Conservation (phyloP, 2,797 vertebrate species). For the Psittacula derbiana region DNA sequence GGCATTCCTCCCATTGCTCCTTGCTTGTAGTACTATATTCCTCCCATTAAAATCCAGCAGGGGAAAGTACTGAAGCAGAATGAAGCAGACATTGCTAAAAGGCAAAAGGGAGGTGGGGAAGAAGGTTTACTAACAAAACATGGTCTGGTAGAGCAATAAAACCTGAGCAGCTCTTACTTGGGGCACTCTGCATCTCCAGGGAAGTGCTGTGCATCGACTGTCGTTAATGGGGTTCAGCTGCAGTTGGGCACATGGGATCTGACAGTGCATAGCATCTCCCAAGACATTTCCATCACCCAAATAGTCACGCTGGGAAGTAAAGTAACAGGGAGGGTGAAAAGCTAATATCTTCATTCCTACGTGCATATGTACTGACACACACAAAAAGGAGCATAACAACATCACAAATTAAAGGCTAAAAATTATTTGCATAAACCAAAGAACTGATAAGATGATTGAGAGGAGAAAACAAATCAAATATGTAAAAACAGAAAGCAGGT, state of each 20-base stretch:
- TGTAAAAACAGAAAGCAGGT: background rate
- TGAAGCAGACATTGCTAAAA: conserved; percentile 56
- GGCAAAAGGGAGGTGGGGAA: background rate
- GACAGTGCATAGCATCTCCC: background rate
- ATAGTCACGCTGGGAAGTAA: background rate
- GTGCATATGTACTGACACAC: background rate
- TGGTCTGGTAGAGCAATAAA: background rate
- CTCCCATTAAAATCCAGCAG: conserved; percentile 55
- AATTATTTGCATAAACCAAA: background rate
- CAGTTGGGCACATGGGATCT: background rate
- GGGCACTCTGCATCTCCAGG: background rate
- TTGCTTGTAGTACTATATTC: conserved; percentile 25
- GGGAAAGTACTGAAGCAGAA: conserved; percentile 51
- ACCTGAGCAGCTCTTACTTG: background rate
- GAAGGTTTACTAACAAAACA: background rate
- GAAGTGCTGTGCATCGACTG: background rate
- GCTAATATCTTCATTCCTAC: background rate
- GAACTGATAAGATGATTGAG: background rate
- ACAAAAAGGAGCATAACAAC: background rate
- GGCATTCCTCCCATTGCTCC: conserved; percentile 8
- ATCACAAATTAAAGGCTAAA: background rate
- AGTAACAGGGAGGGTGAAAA: background rate
- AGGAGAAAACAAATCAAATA: background rate
- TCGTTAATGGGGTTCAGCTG: background rate
- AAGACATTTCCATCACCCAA: background rate